phyloP scores from a whole-genome alignment of 37 sponge, comb jelly and placozoan species.

The Aplysina aerophoba region DNA sequence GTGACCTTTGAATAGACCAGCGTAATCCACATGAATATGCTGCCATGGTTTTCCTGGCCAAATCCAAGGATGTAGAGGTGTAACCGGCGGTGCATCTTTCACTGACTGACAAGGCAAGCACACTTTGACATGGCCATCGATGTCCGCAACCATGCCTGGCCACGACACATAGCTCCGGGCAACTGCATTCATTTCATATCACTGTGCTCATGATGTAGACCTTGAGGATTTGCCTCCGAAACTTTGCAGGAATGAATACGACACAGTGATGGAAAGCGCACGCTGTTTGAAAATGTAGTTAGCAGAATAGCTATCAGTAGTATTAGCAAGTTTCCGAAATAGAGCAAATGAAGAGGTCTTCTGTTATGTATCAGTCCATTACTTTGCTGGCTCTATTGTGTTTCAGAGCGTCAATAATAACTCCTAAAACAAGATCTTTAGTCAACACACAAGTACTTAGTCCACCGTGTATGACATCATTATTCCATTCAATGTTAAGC shows the following conservation, averaged over 20 bases:
- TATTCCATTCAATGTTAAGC: too few relatives aligned
- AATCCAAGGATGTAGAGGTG: neutral
- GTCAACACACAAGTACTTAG: too few relatives aligned
- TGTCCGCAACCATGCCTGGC: neutral
- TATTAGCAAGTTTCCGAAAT: too few relatives aligned
- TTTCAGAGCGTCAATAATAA: too few relatives aligned
- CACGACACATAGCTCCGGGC: conserved; percentile 4
- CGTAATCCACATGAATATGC: neutral
- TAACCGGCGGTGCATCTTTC: neutral
- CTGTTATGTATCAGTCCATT: too few relatives aligned
- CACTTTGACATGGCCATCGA: neutral
- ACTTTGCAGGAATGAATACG: neutral
- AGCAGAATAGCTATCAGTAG: too few relatives aligned
- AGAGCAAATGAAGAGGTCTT: too few relatives aligned
- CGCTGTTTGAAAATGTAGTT: too few relatives aligned
- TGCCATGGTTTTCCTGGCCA: conserved; percentile 7
- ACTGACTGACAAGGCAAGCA: neutral
- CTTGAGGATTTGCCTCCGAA: neutral
- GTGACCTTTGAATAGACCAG: neutral
- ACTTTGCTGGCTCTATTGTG: too few relatives aligned
- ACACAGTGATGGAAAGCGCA: too few relatives aligned
- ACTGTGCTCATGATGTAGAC: neutral
- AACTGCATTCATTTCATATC: neutral
- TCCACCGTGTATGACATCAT: too few relatives aligned
- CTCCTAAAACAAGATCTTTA: too few relatives aligned